These are phyloP conservation scores for Hyles lineata DNA, from an alignment of 2,888 invertebrate species.

Conservation along the genomic window DNA sequence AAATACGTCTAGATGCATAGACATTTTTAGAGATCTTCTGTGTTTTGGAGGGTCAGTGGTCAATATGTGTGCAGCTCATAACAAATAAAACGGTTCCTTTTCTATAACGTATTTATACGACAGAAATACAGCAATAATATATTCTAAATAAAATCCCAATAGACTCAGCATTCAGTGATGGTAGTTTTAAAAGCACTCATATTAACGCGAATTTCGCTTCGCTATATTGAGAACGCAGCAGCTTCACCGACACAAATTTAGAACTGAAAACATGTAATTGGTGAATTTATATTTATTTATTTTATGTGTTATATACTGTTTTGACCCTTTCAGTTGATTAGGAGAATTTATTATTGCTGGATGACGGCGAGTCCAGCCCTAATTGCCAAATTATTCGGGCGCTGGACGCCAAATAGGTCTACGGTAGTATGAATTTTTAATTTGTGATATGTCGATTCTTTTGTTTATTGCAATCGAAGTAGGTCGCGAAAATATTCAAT, in stretches of 20 bases:
- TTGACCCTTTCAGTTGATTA: neutral
- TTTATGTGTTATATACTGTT: neutral
- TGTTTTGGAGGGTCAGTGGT: too few species aligned
- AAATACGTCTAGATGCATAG: neutral
- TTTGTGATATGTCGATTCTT: neutral
- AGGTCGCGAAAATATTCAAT: too few species aligned
- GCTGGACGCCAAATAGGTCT: neutral
- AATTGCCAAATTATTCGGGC: conserved; percentile 8
- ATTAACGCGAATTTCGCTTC: neutral
- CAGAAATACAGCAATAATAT: neutral
- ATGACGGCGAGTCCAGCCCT: neutral
- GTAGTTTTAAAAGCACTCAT: neutral
- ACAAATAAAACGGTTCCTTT: neutral
- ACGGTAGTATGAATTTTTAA: neutral
- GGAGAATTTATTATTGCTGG: neutral
- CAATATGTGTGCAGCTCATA: neutral
- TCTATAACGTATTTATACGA: neutral
- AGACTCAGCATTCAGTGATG: neutral
- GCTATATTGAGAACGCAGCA: neutral
- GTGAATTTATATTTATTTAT: neutral
- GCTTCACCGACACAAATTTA: conserved; percentile 3
- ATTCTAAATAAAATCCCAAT: neutral
- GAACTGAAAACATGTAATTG: neutral
- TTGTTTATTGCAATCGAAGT: neutral
- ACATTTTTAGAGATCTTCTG: too few species aligned